Evolutionary conservation across 1,140 invertebrate genomes (phyloP).

Genomic region (Brachionus rubens): DNA sequence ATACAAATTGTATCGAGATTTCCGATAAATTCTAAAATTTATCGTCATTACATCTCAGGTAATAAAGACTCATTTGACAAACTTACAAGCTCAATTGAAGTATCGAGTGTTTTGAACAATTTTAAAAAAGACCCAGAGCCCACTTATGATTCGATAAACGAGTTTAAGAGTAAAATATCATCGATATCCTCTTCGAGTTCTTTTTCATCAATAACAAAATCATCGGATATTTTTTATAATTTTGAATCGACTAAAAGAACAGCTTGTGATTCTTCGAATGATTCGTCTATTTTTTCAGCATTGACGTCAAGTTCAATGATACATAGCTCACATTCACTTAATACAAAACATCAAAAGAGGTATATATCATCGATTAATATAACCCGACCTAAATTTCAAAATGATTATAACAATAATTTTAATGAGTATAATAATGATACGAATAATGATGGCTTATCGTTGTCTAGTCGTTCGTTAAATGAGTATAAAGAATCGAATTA

Average conservation of each 20-base stretch:
- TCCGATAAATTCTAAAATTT: constrained; percentile 44
- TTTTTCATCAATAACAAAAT: constrained; percentile 18
- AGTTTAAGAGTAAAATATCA: constrained; percentile 13
- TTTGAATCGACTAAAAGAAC: neutral
- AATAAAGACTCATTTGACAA: constrained; percentile 7
- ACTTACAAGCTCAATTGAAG: neutral
- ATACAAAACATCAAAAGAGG: neutral
- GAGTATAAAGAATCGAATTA: neutral
- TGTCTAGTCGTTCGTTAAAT: neutral
- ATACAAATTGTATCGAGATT: constrained; percentile 29
- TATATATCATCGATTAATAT: neutral
- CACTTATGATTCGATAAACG: constrained; percentile 36
- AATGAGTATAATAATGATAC: constrained; percentile 1
- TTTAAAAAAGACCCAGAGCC: constrained; percentile 7
- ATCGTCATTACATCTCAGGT: constrained; percentile 38
- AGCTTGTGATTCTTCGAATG: neutral
- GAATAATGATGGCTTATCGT: neutral
- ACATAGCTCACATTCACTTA: neutral
- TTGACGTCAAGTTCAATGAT: neutral
- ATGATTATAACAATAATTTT: constrained; percentile 38
- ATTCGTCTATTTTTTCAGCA: constrained; percentile 33
- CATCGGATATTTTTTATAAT: constrained; percentile 6
- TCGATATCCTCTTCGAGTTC: neutral
- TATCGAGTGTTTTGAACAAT: neutral
- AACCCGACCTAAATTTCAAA: neutral